Evolutionary conservation across 2,797 vertebrate species (phyloP).

Genomic region (Rhinogobio ventralis): DNA sequence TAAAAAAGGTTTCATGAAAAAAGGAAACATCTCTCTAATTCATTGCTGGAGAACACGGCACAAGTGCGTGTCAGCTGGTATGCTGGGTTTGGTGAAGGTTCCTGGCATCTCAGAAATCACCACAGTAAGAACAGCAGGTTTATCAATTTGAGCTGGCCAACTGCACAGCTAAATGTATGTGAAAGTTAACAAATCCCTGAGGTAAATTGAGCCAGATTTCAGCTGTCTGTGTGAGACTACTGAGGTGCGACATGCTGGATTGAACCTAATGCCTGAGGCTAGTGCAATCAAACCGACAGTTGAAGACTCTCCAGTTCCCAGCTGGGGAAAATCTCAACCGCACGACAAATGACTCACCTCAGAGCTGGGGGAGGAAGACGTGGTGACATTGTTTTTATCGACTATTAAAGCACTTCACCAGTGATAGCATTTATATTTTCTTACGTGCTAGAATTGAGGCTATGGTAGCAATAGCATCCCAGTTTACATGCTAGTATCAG

Average conservation of each 20-base stretch:
- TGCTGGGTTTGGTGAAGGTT: slow-evolving; percentile 24
- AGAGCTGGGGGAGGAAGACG: slow-evolving; percentile 55
- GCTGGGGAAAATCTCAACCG: slow-evolving; percentile 77
- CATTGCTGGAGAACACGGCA: slow-evolving; percentile 33
- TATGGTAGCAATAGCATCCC: slow-evolving; percentile 21
- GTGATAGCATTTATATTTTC: slow-evolving; percentile 48
- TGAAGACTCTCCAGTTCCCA: slow-evolving; percentile 80
- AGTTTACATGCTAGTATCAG: slow-evolving; percentile 26
- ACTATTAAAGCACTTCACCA: slow-evolving; percentile 53
- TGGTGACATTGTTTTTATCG: slow-evolving; percentile 54
- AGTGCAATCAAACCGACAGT: slow-evolving; percentile 86
- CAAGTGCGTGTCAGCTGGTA: neutral
- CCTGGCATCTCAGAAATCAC: slow-evolving; percentile 62
- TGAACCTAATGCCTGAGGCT: slow-evolving; percentile 87
- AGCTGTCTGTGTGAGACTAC: slow-evolving; percentile 82
- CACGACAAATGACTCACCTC: slow-evolving; percentile 77
- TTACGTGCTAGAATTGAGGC: slow-evolving; percentile 32
- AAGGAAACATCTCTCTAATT: slow-evolving; percentile 61
- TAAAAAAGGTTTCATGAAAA: slow-evolving; percentile 46
- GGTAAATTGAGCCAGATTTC: slow-evolving; percentile 86
- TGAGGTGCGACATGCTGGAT: slow-evolving; percentile 86
- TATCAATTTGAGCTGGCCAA: slow-evolving; percentile 88
- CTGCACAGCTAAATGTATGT: slow-evolving; percentile 87
- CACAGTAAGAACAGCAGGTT: slow-evolving; percentile 80
- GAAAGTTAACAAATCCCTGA: slow-evolving; percentile 90